A percentile compares a stretch with the other conserved stretches of the same genome.
These are phyloP conservation scores for Sebastes aleutianus DNA, from an alignment of 2,797 vertebrate genomes.

Conservation along the genomic window DNA sequence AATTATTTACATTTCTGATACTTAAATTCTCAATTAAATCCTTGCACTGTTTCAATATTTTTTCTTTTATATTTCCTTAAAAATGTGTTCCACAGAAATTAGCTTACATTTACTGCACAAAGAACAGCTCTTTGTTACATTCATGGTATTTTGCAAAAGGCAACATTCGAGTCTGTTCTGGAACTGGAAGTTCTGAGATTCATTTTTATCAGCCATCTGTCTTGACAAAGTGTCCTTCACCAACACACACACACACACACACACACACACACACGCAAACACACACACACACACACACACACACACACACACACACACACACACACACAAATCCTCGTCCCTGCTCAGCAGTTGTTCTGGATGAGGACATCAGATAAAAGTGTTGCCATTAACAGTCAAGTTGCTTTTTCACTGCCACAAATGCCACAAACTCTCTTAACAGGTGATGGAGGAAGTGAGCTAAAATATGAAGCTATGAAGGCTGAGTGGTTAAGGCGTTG, in stretches of 20 bases:
- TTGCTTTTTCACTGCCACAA: not conserved
- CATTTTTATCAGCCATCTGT: conserved; percentile 36
- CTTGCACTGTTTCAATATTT: not conserved
- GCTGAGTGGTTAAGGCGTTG: not conserved
- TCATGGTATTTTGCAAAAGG: conserved; percentile 18
- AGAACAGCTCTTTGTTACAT: not conserved
- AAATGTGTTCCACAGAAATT: not conserved
- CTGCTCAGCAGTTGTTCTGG: conserved; percentile 36
- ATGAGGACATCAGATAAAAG: conserved; percentile 20
- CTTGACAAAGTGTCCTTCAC: conserved; percentile 35
- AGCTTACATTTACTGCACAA: not conserved
- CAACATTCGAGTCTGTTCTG: conserved; percentile 7
- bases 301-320: conserved; percentile 4
- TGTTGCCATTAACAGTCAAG: not conserved
- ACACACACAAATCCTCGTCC: conserved; percentile 12
- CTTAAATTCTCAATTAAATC: not conserved
- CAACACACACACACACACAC: not conserved
- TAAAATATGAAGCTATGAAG: not conserved
- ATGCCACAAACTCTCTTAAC: not conserved
- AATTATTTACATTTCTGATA: not conserved
- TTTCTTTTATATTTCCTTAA: not conserved
- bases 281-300: not conserved
- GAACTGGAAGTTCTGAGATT: conserved; percentile 27
- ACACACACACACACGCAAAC: not conserved
- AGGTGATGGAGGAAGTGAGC: not conserved